Base-by-base conservation (phyloP, 2,113 vertebrate species). In the Thalassoma bifasciatum region DNA sequence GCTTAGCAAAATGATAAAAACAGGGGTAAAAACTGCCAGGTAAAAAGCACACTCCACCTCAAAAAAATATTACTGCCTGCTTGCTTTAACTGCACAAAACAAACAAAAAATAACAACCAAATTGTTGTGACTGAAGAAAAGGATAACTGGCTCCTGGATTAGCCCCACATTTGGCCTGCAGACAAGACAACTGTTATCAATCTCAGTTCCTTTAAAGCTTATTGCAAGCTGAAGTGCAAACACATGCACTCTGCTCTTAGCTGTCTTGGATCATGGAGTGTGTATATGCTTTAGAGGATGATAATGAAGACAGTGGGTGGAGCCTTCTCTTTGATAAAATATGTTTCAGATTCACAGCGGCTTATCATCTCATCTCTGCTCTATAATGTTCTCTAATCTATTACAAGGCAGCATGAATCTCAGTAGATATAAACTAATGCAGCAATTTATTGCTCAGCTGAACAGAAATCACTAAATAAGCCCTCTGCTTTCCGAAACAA, bases 401-500 rank as follows among this genome's bases (percentile, higher is more conserved):
- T 70, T 63, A 72, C 24, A 67, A 75, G 62, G 26, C 53, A 70
- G 72, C 0, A 2, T 72, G 36, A 59, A 72, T 68, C 42, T 58
- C 57, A 49, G 66, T 22, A 66, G 37, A 52, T 56, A 59, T 44
- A 81, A 50, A 79, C 23, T 71, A 74, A 78, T 58, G 61, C 40
- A 24, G 46, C 60, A 77, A 77, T 84, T 81, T 69, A 61, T 60
- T 76, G 62, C 63, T 74, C 37, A 74, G 75, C 14, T 60, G 63
- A 66, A 64, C 60, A 72, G 26, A 63, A 46, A 52, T 56, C 38
- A 64, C 38, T 54, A 59, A 50, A 71, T 21, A 75, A 69, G 40
- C 54, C 61, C 50, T 37, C n/a, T 38, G 14, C 22, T 58, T 64
- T 67, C 63, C 75, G 64, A 53, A 69, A 57, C 21, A 10, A 2